Evolutionary conservation across 2,113 vertebrate species (phyloP), one percentile per base, ranked within the genome.

Genomic region (Bujurquina vittata): DNA sequence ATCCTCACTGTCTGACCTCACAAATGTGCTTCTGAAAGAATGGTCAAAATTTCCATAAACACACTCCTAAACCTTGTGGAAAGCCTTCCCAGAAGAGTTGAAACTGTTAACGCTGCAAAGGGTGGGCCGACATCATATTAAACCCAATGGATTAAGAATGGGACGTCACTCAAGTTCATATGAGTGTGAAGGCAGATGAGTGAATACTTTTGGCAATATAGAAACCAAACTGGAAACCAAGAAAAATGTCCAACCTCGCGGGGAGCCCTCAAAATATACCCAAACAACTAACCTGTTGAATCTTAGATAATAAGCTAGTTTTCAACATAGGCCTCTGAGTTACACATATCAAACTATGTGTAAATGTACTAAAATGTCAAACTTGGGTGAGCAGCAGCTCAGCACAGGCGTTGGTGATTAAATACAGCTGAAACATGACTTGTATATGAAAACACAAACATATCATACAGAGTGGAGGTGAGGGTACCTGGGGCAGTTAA

Each of bases 221-320:
- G 11, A 14, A 29, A 20, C 9, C 4, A 52, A 52, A 72, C 0
- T 26, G 17, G 26, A 69, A 5, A 69, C 23, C 0, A 0, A 14
- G 9, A 20, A 52, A 52, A 69, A 52, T 12, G 10, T 15, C 43
- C 49, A 52, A 1, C 43, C 10, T 72, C 17, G 22, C 11, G 29
- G 49, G 4, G 29, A 46, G 2, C 3, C 43, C 17, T 72, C 23
- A 69, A 52, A 69, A 69, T 69, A 17, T 29, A 49, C 43, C 31
- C 29, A 20, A 12, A 72, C 10, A 23, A 52, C 23, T 72, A 26
- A 54, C 26, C 20, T 52, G 17, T 31, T 52, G 17, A 69, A 54
- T 31, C 17, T 72, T 46, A 31, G 15, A 40, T 69, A 18, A 49
- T 18, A 72, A 0, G 43, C 43, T 12, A 7, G 22, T 2, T 49